phyloP scores from a whole-genome alignment of 2,797 vertebrate species.

The Mionectes olivaceus region DNA sequence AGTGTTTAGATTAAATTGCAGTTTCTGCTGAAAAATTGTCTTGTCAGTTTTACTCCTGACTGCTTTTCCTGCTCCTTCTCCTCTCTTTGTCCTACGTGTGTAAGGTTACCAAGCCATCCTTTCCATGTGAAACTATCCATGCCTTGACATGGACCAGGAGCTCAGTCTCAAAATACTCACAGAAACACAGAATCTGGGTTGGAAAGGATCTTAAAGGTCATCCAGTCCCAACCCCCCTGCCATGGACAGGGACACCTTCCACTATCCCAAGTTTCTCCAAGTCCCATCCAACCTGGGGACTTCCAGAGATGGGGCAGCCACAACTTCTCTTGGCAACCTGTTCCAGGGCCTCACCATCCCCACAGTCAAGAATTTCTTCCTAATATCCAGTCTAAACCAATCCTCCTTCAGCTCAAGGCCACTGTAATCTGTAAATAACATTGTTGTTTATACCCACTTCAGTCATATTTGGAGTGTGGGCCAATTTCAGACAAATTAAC shows the following conservation, averaged over 20 bases:
- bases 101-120: not conserved
- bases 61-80: not conserved
- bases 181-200: not conserved
- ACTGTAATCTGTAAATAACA: not conserved
- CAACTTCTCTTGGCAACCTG: rapidly evolving
- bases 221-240: rapidly evolving
- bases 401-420: not conserved
- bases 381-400: not conserved
- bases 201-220: not conserved
- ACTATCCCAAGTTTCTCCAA: rapidly evolving
- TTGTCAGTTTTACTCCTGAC: not conserved
- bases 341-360: rapidly evolving
- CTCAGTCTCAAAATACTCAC: not conserved
- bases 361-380: not conserved
- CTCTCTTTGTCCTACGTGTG: not conserved
- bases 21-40: constrained; percentile 21
- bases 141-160: not conserved
- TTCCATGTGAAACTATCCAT: not conserved
- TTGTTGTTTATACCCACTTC: not conserved
- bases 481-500: not conserved
- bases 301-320: not conserved
- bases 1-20: constrained; percentile 24
- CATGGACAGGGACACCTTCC: not conserved
- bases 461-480: not conserved
- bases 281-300: rapidly evolving